Conservation (phyloP, 2,888 invertebrate genomes). For the Coenonympha arcania region DNA sequence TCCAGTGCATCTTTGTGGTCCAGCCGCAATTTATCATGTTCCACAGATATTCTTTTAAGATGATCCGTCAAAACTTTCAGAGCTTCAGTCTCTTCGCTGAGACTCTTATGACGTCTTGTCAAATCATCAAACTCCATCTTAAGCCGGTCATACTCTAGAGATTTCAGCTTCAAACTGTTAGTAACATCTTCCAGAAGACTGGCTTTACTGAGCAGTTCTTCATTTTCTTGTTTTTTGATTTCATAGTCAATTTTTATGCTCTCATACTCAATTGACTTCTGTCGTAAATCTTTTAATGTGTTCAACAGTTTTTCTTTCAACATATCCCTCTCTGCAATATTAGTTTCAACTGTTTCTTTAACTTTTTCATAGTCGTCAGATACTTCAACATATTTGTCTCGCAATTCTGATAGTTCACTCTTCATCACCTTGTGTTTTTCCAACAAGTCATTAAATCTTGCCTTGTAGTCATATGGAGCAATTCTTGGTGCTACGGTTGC, state of each 20-base stretch:
- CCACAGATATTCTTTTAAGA: conserved; percentile 57
- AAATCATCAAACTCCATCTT: conserved; percentile 52
- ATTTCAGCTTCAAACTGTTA: conserved; percentile 54
- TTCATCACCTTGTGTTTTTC: conserved; percentile 75
- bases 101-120: conserved; percentile 53
- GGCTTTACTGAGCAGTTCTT: conserved; percentile 57
- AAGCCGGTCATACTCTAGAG: conserved; percentile 53
- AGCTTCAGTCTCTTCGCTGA: conserved; percentile 62
- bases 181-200: conserved; percentile 60
- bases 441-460: conserved; percentile 75
- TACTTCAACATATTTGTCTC: conserved; percentile 68
- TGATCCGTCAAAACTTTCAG: conserved; percentile 56
- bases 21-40: conserved; percentile 59
- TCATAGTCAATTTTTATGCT: conserved; percentile 60
- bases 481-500: conserved; percentile 69
- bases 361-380: conserved; percentile 69
- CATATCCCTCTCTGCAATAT: conserved; percentile 47
- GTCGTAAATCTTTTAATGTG: conserved; percentile 50
- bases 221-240: conserved; percentile 59
- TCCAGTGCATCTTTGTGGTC: conserved; percentile 55
- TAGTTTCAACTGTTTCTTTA: conserved; percentile 52
- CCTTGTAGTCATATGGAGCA: conserved; percentile 78
- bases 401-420: conserved; percentile 64
- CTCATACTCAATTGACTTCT: conserved; percentile 50
- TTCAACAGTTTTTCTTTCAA: conserved; percentile 57